Evolutionary conservation across 2,113 vertebrate genomes (phyloP).

Genomic region (Hepsetus odoe): DNA sequence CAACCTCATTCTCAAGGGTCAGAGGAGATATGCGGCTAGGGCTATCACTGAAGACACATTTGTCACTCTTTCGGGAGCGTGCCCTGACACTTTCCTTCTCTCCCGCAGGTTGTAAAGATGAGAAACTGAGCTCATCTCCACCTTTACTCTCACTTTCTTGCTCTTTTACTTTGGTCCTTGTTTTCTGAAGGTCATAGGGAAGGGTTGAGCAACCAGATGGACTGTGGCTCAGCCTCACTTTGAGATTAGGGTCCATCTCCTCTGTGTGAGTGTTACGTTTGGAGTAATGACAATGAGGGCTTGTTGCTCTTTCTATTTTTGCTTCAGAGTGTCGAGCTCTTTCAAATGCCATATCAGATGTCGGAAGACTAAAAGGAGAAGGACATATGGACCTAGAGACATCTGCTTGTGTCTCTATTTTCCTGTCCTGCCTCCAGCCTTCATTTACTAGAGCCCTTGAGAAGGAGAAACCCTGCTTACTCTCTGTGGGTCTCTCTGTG

Average conservation of each 20-base stretch:
- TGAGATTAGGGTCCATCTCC: constrained; percentile 21
- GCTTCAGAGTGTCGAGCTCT: constrained; percentile 35
- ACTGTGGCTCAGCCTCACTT: constrained; percentile 51
- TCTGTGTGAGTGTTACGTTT: constrained; percentile 38
- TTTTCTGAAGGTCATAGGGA: constrained; percentile 62
- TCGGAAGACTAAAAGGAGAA: constrained; percentile 52
- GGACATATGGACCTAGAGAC: constrained; percentile 50
- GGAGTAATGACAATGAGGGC: constrained; percentile 44
- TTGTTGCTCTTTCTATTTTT: constrained; percentile 40
- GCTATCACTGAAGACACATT: constrained; percentile 69
- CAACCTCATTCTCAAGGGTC: constrained; percentile 71
- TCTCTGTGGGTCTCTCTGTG: constrained; percentile 42
- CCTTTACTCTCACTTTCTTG: constrained; percentile 29
- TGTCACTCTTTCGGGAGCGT: constrained; percentile 76
- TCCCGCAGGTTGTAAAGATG: constrained; percentile 59
- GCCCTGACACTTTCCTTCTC: constrained; percentile 72
- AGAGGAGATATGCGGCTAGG: constrained; percentile 69
- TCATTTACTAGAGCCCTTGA: constrained; percentile 61
- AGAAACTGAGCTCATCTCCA: constrained; percentile 36
- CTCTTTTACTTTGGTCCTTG: constrained; percentile 57
- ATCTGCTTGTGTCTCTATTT: constrained; percentile 22
- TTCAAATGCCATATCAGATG: constrained; percentile 45
- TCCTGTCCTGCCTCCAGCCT: constrained; percentile 40
- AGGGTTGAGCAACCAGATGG: constrained; percentile 64
- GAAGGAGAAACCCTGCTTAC: constrained; percentile 48